Evolutionary conservation across 1,140 invertebrate species (phyloP).

Genomic region (Pinna nobilis): DNA sequence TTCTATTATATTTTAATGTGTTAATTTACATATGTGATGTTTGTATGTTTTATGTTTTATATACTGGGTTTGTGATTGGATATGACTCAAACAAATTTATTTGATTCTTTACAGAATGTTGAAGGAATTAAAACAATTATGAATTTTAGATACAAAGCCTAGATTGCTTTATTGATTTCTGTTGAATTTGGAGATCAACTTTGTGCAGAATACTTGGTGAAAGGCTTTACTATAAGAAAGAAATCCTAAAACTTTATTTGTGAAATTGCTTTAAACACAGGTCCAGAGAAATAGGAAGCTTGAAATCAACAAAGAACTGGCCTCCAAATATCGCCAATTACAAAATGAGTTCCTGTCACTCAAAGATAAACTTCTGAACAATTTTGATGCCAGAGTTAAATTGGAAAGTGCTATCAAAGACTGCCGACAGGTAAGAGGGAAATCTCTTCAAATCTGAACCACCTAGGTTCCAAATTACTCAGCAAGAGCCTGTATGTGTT

Average conservation of each 20-base stretch:
- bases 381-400: slow-evolving; percentile 67
- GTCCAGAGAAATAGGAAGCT: slow-evolving; percentile 25
- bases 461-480: too few species aligned
- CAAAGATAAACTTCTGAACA: slow-evolving; percentile 66
- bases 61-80: not conserved
- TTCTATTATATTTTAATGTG: too few species aligned
- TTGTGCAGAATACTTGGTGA: too few species aligned
- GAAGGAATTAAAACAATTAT: not conserved
- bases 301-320: slow-evolving; percentile 61
- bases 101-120: not conserved
- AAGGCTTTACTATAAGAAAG: too few species aligned
- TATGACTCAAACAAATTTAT: not conserved
- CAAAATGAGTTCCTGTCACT: slow-evolving; percentile 62
- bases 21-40: not conserved
- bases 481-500: too few species aligned
- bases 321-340: slow-evolving; percentile 65
- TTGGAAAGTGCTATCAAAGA: slow-evolving; percentile 68
- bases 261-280: not conserved
- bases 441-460: too few species aligned
- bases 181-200: too few species aligned
- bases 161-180: too few species aligned
- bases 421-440: slow-evolving; percentile 64
- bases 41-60: not conserved
- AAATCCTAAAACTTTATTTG: too few species aligned
- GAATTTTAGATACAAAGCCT: too few species aligned